phyloP scores from a whole-genome alignment of 1,140 invertebrate genomes.

The Delia radicum region DNA sequence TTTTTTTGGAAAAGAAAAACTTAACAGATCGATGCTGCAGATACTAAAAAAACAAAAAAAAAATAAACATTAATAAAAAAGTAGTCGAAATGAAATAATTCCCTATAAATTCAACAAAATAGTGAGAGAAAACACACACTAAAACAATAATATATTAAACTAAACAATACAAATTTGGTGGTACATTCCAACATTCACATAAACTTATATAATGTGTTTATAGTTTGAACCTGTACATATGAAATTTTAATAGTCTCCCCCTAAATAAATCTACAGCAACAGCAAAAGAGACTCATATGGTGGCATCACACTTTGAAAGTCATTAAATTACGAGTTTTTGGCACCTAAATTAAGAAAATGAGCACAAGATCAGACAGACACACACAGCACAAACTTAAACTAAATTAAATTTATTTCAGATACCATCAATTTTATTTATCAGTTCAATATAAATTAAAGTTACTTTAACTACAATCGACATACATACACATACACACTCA shows the following conservation, averaged over 20 bases:
- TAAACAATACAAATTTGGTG: not conserved
- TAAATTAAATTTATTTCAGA: conserved; percentile 19
- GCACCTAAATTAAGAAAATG: not conserved
- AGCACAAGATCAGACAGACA: not conserved
- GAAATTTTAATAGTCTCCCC: not conserved
- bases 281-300: not conserved
- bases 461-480: not conserved
- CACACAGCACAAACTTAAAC: not conserved
- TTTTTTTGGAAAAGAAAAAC: not conserved
- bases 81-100: not conserved
- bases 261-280: not conserved
- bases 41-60: not conserved
- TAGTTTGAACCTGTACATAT: not conserved
- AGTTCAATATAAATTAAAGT: conserved; percentile 17
- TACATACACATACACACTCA: not conserved
- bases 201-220: too few relatives aligned
- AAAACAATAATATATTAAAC: not conserved
- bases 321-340: conserved; percentile 1
- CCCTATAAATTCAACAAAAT: not conserved
- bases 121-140: not conserved
- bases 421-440: conserved; percentile 13
- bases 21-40: not conserved
- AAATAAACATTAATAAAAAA: not conserved
- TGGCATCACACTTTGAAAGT: conserved; percentile 10
- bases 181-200: too few relatives aligned